phyloP scores from a whole-genome alignment of 2,113 vertebrate species.

The Pontoporia blainvillei region DNA sequence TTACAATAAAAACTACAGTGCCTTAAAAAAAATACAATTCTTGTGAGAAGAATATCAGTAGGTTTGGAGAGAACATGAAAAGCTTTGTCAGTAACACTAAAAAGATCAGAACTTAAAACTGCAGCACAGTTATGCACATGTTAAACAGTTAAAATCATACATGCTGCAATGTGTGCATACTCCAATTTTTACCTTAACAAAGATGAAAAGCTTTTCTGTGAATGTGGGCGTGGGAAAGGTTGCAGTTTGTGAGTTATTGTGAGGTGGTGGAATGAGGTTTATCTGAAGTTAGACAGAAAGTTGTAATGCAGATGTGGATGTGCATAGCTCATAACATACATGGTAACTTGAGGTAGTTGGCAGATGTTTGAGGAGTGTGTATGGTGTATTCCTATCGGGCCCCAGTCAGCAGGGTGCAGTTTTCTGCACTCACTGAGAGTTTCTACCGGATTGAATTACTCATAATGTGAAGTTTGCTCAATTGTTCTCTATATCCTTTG shows the following conservation, averaged over 20 bases:
- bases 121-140: not conserved
- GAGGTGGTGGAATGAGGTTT: no score
- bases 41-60: not conserved
- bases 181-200: not conserved
- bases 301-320: fast-evolving
- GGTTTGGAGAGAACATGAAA: not conserved
- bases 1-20: not conserved
- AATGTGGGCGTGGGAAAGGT: not conserved
- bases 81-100: not conserved
- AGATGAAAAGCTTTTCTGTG: not conserved
- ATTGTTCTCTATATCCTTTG: not conserved
- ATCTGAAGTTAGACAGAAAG: not conserved
- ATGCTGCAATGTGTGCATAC: not conserved
- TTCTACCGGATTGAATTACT: not conserved
- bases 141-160: not conserved
- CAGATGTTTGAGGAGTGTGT: not conserved
- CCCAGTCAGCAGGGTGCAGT: not conserved
- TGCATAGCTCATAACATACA: not conserved
- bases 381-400: fast-evolving
- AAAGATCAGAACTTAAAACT: not conserved
- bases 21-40: not conserved
- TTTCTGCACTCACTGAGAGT: not conserved
- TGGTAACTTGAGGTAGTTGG: not conserved
- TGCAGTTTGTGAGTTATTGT: not conserved
- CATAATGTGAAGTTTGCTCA: not conserved